Percentiles rank a stretch among this genome's conserved stretches.
These are phyloP conservation scores for Enteromius trimaculatus DNA, from an alignment of 2,797 vertebrate genomes.

Conservation along the genomic window DNA sequence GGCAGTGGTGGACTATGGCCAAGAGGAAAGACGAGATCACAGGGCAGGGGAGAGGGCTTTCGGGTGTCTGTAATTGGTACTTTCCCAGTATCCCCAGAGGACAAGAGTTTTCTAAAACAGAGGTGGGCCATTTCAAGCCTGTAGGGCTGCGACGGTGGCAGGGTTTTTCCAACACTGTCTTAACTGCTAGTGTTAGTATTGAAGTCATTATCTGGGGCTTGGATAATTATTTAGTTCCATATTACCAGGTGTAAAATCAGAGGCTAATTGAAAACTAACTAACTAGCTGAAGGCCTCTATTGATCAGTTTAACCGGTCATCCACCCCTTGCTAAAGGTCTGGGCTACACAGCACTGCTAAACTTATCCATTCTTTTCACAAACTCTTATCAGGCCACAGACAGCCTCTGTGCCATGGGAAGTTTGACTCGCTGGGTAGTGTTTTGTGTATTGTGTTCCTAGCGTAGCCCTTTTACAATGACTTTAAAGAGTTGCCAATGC, in stretches of 20 bases:
- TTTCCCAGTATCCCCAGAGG: conserved; percentile 55
- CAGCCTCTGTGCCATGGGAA: conserved; percentile 63
- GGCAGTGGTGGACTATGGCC: conserved; percentile 42
- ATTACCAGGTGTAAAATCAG: conserved; percentile 22
- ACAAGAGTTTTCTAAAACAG: conserved; percentile 54
- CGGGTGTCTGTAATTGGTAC: conserved; percentile 63
- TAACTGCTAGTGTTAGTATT: background rate
- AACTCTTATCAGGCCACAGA: conserved; percentile 44
- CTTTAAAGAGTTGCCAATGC: conserved; percentile 65
- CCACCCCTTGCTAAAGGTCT: background rate
- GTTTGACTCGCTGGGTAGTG: conserved; percentile 52
- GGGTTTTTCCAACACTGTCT: conserved; percentile 44
- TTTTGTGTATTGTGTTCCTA: conserved; percentile 71
- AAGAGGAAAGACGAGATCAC: conserved; percentile 18
- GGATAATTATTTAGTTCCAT: conserved; percentile 1
- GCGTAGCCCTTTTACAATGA: conserved; percentile 68
- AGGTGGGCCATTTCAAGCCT: conserved; percentile 31
- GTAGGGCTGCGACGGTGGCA: conserved; percentile 26
- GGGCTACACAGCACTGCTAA: background rate
- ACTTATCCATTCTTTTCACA: conserved; percentile 16
- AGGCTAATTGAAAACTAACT: conserved; percentile 20
- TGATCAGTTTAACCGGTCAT: background rate
- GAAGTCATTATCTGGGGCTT: conserved; percentile 5
- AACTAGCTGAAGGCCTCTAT: background rate
- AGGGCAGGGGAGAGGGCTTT: background rate